Percentiles rank a stretch among this genome's conserved stretches.
Evolutionary conservation across 2,797 vertebrate genomes (phyloP).

Genomic region (Sparidentex hasta): DNA sequence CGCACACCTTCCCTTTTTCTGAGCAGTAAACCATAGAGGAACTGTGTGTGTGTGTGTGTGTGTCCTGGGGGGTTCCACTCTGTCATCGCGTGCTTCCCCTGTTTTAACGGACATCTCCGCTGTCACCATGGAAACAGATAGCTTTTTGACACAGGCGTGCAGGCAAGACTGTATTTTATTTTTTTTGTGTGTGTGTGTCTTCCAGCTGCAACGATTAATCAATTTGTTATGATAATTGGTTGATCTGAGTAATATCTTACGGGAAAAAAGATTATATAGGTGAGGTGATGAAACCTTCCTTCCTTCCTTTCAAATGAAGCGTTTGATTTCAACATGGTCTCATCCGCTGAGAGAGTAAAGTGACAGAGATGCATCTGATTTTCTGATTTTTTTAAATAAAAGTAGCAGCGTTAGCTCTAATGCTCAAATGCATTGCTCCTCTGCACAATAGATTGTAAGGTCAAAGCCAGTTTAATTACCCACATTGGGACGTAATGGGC

Average conservation of each 20-base stretch:
- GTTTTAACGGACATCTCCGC: slow-evolving; percentile 36
- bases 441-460: not conserved
- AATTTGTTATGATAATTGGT: too few relatives aligned
- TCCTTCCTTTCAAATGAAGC: too few relatives aligned
- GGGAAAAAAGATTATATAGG: too few relatives aligned
- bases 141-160: slow-evolving; percentile 30
- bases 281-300: too few relatives aligned
- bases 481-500: not conserved
- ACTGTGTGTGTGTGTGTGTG: slow-evolving; percentile 18
- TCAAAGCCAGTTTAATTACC: slow-evolving; percentile 17
- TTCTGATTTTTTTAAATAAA: not conserved
- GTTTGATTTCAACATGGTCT: too few relatives aligned
- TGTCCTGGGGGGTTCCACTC: slow-evolving; percentile 28
- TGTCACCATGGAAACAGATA: slow-evolving; percentile 45
- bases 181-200: not conserved
- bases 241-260: too few relatives aligned
- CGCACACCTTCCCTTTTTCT: slow-evolving; percentile 62
- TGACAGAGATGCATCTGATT: too few relatives aligned
- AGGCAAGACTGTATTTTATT: not conserved
- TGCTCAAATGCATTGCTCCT: not conserved
- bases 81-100: slow-evolving; percentile 50
- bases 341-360: too few relatives aligned
- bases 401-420: not conserved
- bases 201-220: too few relatives aligned
- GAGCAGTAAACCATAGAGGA: slow-evolving; percentile 30